Evolutionary conservation across 2,888 invertebrate genomes (phyloP).

Genomic region (Calliphora vomitoria): DNA sequence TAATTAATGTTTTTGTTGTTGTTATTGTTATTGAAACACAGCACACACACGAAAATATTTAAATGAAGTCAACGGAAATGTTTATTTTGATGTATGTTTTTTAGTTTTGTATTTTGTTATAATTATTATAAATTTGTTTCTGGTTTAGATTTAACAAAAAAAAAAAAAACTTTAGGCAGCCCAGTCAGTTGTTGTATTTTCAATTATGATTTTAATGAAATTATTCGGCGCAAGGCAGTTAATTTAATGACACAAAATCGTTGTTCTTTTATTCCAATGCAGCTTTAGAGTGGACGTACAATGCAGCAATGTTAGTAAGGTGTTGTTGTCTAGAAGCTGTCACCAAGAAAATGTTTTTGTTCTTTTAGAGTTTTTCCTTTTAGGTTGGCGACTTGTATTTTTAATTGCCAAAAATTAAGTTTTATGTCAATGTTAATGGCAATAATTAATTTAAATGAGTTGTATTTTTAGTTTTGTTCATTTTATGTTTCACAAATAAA

Average conservation of each 20-base stretch:
- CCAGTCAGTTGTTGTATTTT: constrained; percentile 3
- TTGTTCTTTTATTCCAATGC: not conserved
- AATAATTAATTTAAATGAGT: constrained; percentile 45
- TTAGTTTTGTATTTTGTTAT: not conserved
- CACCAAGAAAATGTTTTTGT: constrained; percentile 2
- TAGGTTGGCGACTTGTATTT: constrained; percentile 9
- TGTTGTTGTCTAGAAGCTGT: constrained; percentile 28
- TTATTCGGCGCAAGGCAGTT: not conserved
- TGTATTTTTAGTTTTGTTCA: constrained; percentile 30
- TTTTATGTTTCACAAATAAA: constrained; percentile 44
- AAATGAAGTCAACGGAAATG: constrained; percentile 23
- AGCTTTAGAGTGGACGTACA: not conserved
- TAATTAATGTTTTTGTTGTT: not conserved
- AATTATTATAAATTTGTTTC: constrained; percentile 1
- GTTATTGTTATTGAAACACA: not conserved
- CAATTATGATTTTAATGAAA: constrained; percentile 23
- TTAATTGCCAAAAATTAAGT: constrained; percentile 36
- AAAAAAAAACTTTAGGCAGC: not conserved
- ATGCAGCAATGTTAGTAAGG: constrained; percentile 22
- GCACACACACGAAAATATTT: not conserved
- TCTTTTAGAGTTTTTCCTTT: constrained; percentile 1
- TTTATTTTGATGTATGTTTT: constrained; percentile 5
- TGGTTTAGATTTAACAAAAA: not conserved
- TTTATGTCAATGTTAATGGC: constrained; percentile 39
- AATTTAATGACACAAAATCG: constrained; percentile 3